A percentile compares a stretch with the other conserved stretches of the same genome.
phyloP scores from a whole-genome alignment of 2,888 invertebrate species.

The Lacanobia wlatinum region DNA sequence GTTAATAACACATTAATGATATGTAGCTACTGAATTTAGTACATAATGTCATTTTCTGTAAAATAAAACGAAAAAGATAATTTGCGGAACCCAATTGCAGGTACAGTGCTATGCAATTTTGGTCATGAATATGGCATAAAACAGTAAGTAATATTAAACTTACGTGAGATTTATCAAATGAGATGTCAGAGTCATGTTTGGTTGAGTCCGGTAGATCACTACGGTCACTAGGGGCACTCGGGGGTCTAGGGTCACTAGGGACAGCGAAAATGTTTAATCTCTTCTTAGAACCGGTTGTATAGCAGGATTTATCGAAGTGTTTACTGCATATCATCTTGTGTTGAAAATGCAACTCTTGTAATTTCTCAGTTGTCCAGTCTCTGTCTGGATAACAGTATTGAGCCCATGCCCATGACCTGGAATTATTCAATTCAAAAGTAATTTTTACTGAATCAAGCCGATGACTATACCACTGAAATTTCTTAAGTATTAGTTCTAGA shows the following conservation, averaged over 20 bases:
- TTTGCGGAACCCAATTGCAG: too few species aligned
- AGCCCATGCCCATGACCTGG: slow-evolving; percentile 19
- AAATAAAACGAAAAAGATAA: too few species aligned
- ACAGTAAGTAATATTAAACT: slow-evolving; percentile 1
- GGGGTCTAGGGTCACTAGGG: background rate
- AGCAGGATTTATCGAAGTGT: slow-evolving; percentile 12
- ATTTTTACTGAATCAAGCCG: background rate
- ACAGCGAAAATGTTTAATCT: slow-evolving; percentile 20
- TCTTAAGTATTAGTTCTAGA: background rate
- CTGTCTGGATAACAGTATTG: slow-evolving; percentile 19
- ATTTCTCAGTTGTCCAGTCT: slow-evolving; percentile 15
- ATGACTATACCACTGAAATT: background rate
- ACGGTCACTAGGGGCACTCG: too few species aligned
- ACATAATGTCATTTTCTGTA: too few species aligned
- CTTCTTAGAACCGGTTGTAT: slow-evolving; percentile 11
- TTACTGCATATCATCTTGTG: slow-evolving; percentile 27
- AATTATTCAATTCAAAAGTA: slow-evolving; percentile 3
- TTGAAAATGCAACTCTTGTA: slow-evolving; percentile 19
- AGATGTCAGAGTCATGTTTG: slow-evolving; percentile 1
- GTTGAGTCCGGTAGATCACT: background rate
- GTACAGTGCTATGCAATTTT: background rate
- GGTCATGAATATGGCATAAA: background rate
- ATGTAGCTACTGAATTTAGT: too few species aligned
- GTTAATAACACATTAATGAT: too few species aligned
- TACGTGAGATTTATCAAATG: slow-evolving; percentile 4